These are phyloP conservation scores for Orchesella flavescens DNA, from an alignment of 2,888 invertebrate species.

Conservation along the genomic window DNA sequence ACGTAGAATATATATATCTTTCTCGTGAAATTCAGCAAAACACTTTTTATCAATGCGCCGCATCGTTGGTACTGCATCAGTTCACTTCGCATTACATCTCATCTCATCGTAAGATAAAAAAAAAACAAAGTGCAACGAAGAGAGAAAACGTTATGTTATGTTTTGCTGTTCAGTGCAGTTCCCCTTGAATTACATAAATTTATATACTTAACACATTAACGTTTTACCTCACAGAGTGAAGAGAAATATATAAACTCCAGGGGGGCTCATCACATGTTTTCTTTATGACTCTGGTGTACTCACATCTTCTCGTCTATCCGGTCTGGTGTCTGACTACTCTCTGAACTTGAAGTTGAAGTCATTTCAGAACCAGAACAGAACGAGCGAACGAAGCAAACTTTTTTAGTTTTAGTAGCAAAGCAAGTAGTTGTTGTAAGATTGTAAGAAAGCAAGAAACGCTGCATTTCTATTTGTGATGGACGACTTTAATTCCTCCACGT, in stretches of 20 bases:
- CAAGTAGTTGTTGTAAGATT: background rate
- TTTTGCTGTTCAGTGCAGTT: too few relatives aligned
- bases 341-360: too few relatives aligned
- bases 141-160: conserved; percentile 14
- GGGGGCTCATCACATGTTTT: conserved; percentile 66
- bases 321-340: too few relatives aligned
- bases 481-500: conserved; percentile 56
- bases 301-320: conserved; percentile 17
- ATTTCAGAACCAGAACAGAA: too few relatives aligned
- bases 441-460: conserved; percentile 9
- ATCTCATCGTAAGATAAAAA: too few relatives aligned
- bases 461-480: conserved; percentile 17
- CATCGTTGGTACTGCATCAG: too few relatives aligned
- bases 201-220: conserved; percentile 48
- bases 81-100: too few relatives aligned
- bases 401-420: too few relatives aligned
- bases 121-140: background rate
- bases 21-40: too few relatives aligned
- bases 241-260: conserved; percentile 57
- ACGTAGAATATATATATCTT: too few relatives aligned
- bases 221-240: conserved; percentile 51
- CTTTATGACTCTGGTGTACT: conserved; percentile 55
- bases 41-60: too few relatives aligned
- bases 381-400: too few relatives aligned
- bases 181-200: conserved; percentile 35